Evolutionary conservation across 2,113 vertebrate genomes (phyloP).

Genomic region (Oryctolagus cuniculus): mOryCun1.1 NC_091438.1:34870001-34870500

Average conservation of each 20-base stretch:
- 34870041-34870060: not conserved
- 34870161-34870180: not conserved
- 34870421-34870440: not conserved
- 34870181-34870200: not conserved
- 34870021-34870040: not conserved
- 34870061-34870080: not conserved
- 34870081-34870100: not conserved
- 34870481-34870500: not conserved
- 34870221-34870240: not conserved
- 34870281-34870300: conserved; percentile 16
- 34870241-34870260: not conserved
- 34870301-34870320: not conserved
- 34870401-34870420: conserved; percentile 8
- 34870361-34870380: not conserved
- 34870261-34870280: not conserved
- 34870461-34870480: not conserved
- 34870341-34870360: not conserved
- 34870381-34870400: not conserved
- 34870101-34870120: not conserved
- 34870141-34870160: not conserved
- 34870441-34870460: not conserved
- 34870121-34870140: not conserved
- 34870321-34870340: conserved; percentile 9
- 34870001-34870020: not conserved
- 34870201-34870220: not conserved